Conservation (phyloP, 2,797 vertebrate species). For the Emys orbicularis region DNA sequence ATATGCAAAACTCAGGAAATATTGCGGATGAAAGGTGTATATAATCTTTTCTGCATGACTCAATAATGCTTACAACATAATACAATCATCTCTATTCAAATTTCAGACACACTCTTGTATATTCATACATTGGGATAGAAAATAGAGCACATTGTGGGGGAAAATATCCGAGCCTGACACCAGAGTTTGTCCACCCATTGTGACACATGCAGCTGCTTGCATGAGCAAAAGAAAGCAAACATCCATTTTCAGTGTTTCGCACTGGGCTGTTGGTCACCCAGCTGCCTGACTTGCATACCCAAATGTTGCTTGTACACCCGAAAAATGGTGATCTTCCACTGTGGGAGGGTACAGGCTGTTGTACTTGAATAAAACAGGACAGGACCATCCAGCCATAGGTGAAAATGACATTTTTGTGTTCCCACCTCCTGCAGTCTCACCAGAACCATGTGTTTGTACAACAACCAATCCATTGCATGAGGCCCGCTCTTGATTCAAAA, state of each 20-base stretch:
- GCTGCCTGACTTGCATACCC: not conserved
- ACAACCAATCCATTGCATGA: not conserved
- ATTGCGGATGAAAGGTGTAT: not conserved
- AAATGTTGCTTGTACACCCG: not conserved
- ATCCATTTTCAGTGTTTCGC: rapidly evolving
- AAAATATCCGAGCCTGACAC: not conserved
- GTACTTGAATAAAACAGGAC: not conserved
- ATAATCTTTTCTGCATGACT: not conserved
- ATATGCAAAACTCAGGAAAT: not conserved
- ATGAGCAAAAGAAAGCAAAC: not conserved
- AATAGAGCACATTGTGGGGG: not conserved
- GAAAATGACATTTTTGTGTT: not conserved
- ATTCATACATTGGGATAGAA: slow-evolving; percentile 24
- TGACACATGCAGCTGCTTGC: not conserved
- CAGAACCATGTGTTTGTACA: not conserved
- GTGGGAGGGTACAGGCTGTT: not conserved
- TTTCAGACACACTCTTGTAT: not conserved
- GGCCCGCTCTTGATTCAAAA: not conserved
- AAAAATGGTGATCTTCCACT: rapidly evolving
- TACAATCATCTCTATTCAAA: slow-evolving; percentile 7
- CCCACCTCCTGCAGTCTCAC: not conserved
- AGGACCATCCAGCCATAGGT: not conserved
- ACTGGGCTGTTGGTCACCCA: rapidly evolving
- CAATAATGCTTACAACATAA: not conserved
- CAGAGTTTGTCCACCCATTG: not conserved